Conservation (phyloP, 2,113 vertebrate species). For the Cyanistes caeruleus region DNA sequence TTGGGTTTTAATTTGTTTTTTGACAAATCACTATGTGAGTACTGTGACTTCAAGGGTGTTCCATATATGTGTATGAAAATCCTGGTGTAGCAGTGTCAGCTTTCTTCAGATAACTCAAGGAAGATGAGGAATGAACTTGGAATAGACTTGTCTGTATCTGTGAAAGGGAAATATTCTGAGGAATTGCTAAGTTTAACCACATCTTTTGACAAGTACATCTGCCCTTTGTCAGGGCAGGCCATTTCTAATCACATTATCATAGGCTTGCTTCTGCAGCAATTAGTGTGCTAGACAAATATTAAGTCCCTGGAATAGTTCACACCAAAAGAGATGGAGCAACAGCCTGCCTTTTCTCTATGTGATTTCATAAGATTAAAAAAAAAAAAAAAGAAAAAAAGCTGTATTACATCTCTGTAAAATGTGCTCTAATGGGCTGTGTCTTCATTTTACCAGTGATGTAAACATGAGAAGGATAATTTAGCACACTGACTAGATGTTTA, state of each 20-base stretch:
- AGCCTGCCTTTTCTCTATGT: neutral
- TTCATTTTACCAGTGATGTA: neutral
- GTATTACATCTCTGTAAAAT: neutral
- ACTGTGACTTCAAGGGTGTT: neutral
- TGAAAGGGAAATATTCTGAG: neutral
- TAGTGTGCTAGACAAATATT: neutral
- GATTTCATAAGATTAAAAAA: neutral
- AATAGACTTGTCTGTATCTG: neutral
- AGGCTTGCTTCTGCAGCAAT: neutral
- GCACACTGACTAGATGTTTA: neutral
- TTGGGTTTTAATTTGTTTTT: neutral
- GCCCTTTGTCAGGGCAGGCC: neutral
- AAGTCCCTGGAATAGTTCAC: neutral
- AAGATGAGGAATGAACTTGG: neutral
- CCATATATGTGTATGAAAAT: fast-evolving
- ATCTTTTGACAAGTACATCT: neutral
- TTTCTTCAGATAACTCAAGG: neutral
- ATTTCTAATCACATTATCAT: neutral
- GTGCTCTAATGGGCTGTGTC: neutral
- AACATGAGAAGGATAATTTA: neutral
- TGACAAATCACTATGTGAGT: neutral
- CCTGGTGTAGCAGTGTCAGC: neutral
- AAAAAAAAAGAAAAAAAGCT: neutral
- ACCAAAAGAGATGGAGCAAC: neutral
- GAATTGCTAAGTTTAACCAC: neutral